Percentiles rank a stretch among this genome's conserved stretches.
Conservation (phyloP, 2,113 vertebrate species). For the Dromaius novaehollandiae region DNA sequence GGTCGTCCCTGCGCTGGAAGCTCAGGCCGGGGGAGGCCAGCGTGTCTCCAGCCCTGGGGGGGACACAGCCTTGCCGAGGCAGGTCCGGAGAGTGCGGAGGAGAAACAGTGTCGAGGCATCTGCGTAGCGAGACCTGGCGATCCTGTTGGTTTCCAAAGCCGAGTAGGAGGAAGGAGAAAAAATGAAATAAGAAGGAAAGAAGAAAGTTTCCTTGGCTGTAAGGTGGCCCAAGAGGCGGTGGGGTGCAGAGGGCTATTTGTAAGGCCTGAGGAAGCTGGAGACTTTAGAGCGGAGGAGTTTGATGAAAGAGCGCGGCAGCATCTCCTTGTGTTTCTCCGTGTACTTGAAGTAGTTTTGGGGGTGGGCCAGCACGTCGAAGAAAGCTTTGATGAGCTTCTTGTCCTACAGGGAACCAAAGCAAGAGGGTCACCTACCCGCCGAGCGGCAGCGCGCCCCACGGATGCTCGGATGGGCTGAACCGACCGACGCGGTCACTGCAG, state of each 20-base stretch:
- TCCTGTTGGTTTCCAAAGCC: slow-evolving; percentile 69
- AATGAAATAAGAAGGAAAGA: slow-evolving; percentile 47
- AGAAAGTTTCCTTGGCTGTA: slow-evolving; percentile 58
- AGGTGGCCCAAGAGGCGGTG: background rate
- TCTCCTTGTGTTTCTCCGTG: slow-evolving; percentile 97
- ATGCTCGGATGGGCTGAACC: no score
- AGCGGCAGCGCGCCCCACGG: background rate
- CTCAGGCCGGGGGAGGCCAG: no score
- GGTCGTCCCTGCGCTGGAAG: background rate
- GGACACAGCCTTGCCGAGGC: background rate
- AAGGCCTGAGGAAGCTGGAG: slow-evolving; percentile 94
- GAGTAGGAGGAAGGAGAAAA: slow-evolving; percentile 46
- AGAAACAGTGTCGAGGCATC: slow-evolving; percentile 40
- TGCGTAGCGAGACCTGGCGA: slow-evolving; percentile 69
- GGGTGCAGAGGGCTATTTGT: slow-evolving; percentile 84
- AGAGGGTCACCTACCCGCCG: background rate
- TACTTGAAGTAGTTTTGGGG: slow-evolving; percentile 99
- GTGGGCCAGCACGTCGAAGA: slow-evolving; percentile 97
- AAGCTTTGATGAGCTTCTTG: slow-evolving; percentile 99
- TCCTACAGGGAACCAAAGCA: slow-evolving; percentile 78
- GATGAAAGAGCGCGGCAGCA: slow-evolving; percentile 97
- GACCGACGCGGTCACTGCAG: no score
- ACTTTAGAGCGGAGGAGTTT: slow-evolving; percentile 98
- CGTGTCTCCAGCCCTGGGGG: background rate
- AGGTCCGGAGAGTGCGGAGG: background rate